A percentile compares a stretch with the other conserved stretches of the same genome.
phyloP scores from a whole-genome alignment of 2,797 vertebrate species.

The Syngnathus rostellatus region DNA sequence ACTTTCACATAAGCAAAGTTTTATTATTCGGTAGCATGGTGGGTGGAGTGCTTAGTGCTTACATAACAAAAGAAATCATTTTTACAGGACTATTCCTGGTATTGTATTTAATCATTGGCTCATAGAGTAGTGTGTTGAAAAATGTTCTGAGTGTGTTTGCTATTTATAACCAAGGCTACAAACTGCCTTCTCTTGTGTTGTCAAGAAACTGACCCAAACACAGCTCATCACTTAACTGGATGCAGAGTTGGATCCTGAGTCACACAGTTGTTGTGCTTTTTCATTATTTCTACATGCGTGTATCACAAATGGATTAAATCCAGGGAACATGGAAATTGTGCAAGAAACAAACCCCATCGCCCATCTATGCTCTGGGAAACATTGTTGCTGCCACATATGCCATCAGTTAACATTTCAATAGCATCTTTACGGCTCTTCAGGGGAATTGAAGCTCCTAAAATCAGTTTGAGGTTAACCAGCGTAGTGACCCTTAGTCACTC shows the following conservation, averaged over 20 bases:
- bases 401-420: slow-evolving; percentile 44
- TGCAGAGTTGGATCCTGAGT: neutral
- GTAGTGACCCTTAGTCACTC: slow-evolving; percentile 20
- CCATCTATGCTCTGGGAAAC: neutral
- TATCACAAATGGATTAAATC: neutral
- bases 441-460: slow-evolving; percentile 50
- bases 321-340: neutral
- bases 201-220: neutral
- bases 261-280: neutral
- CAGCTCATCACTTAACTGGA: neutral
- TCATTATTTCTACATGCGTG: neutral
- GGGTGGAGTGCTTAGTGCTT: too few species aligned
- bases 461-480: slow-evolving; percentile 29
- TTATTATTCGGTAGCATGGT: too few species aligned
- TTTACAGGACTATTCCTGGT: too few species aligned
- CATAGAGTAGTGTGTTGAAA: too few species aligned
- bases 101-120: too few species aligned
- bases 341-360: neutral
- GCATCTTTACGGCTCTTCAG: slow-evolving; percentile 38
- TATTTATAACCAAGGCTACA: neutral
- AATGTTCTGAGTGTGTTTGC: neutral
- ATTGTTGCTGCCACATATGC: slow-evolving; percentile 31
- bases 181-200: neutral
- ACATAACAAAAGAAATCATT: too few species aligned
- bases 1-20: too few species aligned